Percentiles rank a stretch among this genome's conserved stretches.
These are phyloP conservation scores for Drosophila busckii DNA, from an alignment of 1,140 invertebrate species.

Conservation along the genomic window DNA sequence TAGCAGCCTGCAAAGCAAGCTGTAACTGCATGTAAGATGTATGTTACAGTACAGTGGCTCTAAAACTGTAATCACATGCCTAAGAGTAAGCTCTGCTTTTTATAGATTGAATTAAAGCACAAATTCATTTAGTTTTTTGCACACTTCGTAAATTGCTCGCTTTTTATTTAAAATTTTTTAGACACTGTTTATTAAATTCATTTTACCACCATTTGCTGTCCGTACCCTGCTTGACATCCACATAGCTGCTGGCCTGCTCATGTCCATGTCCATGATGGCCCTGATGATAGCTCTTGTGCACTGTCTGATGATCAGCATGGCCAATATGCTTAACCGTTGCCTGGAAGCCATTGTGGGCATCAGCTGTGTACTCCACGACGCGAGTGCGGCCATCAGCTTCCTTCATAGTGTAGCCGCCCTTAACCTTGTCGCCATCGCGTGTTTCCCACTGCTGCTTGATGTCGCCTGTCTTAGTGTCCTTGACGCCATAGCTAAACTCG, in stretches of 20 bases:
- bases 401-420: conserved; percentile 82
- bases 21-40: no score
- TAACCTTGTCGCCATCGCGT: conserved; percentile 82
- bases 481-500: conserved; percentile 86
- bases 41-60: no score
- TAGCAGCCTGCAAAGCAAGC: no score
- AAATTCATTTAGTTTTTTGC: no score
- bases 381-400: conserved; percentile 82
- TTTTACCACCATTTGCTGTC: conserved; percentile 47
- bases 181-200: neutral
- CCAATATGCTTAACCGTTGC: conserved; percentile 81
- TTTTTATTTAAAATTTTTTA: conserved; percentile 1
- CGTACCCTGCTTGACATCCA: conserved; percentile 55
- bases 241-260: conserved; percentile 65
- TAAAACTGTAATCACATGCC: no score
- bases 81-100: no score
- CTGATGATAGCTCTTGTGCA: conserved; percentile 32
- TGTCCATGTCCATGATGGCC: conserved; percentile 29
- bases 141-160: no score
- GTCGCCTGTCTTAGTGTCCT: conserved; percentile 86
- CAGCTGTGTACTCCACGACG: conserved; percentile 82
- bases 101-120: no score
- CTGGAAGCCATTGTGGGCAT: conserved; percentile 81
- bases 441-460: conserved; percentile 84
- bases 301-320: conserved; percentile 74